Conservation (phyloP, 2,113 vertebrate species). For the Lipophrys pholis region DNA sequence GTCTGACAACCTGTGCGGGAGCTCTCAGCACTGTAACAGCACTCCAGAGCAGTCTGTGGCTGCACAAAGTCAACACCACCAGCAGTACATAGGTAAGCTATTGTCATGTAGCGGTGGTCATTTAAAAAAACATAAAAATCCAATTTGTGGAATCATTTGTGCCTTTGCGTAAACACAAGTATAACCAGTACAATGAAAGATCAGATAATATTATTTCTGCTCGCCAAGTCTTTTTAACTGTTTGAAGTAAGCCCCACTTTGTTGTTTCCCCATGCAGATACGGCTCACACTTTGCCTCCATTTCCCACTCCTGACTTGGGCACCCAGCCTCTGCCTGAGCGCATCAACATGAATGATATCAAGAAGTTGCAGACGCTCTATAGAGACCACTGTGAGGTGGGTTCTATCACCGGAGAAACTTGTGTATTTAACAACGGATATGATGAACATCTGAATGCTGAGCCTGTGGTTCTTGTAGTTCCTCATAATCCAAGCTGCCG, state of each 20-base stretch:
- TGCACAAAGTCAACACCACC: conserved; percentile 95
- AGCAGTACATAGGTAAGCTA: conserved; percentile 95
- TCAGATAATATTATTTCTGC: too few species aligned
- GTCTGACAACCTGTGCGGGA: conserved; percentile 86
- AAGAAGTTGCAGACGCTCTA: conserved; percentile 93
- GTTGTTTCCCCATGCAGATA: conserved; percentile 81
- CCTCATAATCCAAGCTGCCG: not conserved
- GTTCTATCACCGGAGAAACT: not conserved
- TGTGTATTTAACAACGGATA: not conserved
- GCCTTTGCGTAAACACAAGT: too few species aligned
- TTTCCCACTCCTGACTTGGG: conserved; percentile 90
- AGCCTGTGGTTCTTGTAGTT: not conserved
- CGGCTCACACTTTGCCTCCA: conserved; percentile 90
- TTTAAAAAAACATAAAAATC: too few species aligned
- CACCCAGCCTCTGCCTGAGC: conserved; percentile 86
- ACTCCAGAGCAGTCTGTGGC: conserved; percentile 92
- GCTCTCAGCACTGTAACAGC: conserved; percentile 84
- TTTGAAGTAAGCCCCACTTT: not conserved
- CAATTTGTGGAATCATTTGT: too few species aligned
- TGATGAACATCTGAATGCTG: not conserved
- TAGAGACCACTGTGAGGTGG: conserved; percentile 95
- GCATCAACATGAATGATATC: conserved; percentile 87
- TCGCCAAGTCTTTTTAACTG: too few species aligned
- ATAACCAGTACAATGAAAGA: too few species aligned
- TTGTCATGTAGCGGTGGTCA: too few species aligned